A percentile compares a stretch with the other conserved stretches of the same genome.
phyloP scores from a whole-genome alignment of 2,113 vertebrate genomes.

The Lutjanus erythropterus region DNA sequence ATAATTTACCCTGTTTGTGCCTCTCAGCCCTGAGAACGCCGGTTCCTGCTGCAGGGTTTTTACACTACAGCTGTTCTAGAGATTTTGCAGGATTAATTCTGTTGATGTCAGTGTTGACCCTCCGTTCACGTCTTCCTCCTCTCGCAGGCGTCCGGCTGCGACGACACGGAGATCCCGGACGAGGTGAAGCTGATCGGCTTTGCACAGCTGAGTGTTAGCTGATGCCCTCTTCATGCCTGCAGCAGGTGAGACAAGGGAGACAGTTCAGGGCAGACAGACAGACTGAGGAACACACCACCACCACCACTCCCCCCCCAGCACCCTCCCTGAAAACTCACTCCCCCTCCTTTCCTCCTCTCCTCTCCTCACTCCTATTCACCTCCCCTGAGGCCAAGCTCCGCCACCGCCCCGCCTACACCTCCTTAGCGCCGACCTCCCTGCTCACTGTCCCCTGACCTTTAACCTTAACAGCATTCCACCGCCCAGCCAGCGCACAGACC shows the following conservation, averaged over 20 bases:
- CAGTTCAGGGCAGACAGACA: conserved; percentile 87
- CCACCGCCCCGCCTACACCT: conserved; percentile 33
- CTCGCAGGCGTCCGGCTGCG: conserved; percentile 93
- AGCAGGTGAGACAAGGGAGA: conserved; percentile 83
- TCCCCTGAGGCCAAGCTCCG: conserved; percentile 37
- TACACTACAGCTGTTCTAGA: neutral
- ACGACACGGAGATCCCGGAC: conserved; percentile 94
- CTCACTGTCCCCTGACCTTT: conserved; percentile 54
- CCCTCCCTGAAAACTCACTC: conserved; percentile 56
- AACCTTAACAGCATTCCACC: conserved; percentile 76
- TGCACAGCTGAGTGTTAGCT: conserved; percentile 97
- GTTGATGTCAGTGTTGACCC: conserved; percentile 16
- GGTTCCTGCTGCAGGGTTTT: neutral
- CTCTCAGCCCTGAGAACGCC: neutral
- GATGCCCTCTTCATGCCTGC: conserved; percentile 83
- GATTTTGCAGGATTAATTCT: conserved; percentile 27
- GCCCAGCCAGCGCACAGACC: conserved; percentile 65
- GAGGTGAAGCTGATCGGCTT: conserved; percentile 99
- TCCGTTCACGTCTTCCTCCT: conserved; percentile 28
- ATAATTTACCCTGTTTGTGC: neutral
- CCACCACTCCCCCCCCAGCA: conserved; percentile 37
- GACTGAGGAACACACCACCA: conserved; percentile 77
- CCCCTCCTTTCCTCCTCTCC: conserved; percentile 64
- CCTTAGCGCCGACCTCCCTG: conserved; percentile 47
- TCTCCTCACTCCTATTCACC: conserved; percentile 65